Conservation (phyloP, 2,888 invertebrate genomes). For the Lacanobia wlatinum region DNA sequence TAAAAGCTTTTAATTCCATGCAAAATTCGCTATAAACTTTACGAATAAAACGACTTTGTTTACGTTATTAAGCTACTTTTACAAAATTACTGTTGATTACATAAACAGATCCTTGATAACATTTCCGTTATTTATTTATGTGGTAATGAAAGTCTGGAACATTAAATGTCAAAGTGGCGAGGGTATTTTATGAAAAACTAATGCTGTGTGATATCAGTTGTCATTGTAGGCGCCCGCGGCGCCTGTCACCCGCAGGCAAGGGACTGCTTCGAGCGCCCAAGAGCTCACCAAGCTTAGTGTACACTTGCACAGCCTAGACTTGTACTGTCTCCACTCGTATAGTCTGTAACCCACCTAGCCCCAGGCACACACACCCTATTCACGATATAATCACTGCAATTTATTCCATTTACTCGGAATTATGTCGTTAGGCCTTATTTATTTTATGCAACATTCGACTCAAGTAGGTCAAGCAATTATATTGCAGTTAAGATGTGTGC, state of each 20-base stretch:
- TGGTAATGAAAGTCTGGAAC: constrained; percentile 38
- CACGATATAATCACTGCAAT: constrained; percentile 74
- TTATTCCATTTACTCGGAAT: constrained; percentile 78
- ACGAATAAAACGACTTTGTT: constrained; percentile 45
- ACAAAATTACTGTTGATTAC: constrained; percentile 53
- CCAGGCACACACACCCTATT: constrained; percentile 65
- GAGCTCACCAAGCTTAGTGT: constrained; percentile 8
- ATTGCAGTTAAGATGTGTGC: constrained; percentile 78
- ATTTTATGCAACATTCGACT: constrained; percentile 76
- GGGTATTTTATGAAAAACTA: constrained; percentile 57
- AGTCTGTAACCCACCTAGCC: constrained; percentile 40
- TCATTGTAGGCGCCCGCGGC: constrained; percentile 56
- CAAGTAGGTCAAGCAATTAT: constrained; percentile 78
- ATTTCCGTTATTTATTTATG: constrained; percentile 53
- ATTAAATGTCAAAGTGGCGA: constrained; percentile 55
- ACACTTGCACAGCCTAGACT: constrained; percentile 4
- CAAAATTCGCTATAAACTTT: constrained; percentile 48
- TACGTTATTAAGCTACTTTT: constrained; percentile 43
- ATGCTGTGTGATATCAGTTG: constrained; percentile 60
- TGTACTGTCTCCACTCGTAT: not conserved
- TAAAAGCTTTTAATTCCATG: constrained; percentile 38
- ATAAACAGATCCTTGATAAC: constrained; percentile 45
- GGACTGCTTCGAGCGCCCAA: constrained; percentile 10
- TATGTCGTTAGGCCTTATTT: constrained; percentile 80
- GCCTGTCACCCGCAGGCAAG: constrained; percentile 16